Evolutionary conservation across 2,113 vertebrate species (phyloP), one percentile per base, ranked within the genome.

Genomic region (Cettia cetti): DNA sequence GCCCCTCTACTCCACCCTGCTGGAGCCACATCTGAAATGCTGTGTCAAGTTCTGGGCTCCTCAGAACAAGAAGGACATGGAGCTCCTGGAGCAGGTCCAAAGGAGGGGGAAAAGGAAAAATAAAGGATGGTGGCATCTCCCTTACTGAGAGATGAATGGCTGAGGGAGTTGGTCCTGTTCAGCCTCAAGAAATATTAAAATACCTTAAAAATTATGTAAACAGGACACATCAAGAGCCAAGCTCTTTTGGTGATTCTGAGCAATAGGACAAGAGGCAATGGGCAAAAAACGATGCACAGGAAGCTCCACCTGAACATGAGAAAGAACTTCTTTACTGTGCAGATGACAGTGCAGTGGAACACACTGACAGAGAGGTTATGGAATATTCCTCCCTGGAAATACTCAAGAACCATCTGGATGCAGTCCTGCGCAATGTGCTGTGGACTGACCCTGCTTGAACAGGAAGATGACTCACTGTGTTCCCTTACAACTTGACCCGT

Each of bases 1-100:
- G 35, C 3, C 31, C 42, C 15, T 74, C 52, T 31, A 0, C 13
- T 65, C 52, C 59, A 33, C 7, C 22, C 52, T 52, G 5, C 24
- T 66, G n/a, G 59, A 14, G 2, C 4, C 3, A 1, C 13, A n/a
- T 17, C 12, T 21, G 8, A 6, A 89, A 3, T n/a, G 19, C n/a
- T 60, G 28, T 20, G 27, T 16, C 24, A 33, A 53, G 7, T n/a
- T 66, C 45, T 53, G 45, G 23, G 9, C 3, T 53, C 6, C 39
- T 68, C 45, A 15, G 20, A 2, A 40, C 1, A 15, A 21, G 28
- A 0, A 6, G 52, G 24, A 53, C 16, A 18, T 31, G 10, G 28
- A 66, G 6, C 1, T 75, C 39, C 33, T 30, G n/a, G 7, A 75
- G 9, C 11, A 52, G 39, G 24, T 31, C 23, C n/a, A 61, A 17